A percentile compares a stretch with the other conserved stretches of the same genome.
phyloP scores from a whole-genome alignment of 2,113 vertebrate species.

The Gallinago jamesoni region DNA sequence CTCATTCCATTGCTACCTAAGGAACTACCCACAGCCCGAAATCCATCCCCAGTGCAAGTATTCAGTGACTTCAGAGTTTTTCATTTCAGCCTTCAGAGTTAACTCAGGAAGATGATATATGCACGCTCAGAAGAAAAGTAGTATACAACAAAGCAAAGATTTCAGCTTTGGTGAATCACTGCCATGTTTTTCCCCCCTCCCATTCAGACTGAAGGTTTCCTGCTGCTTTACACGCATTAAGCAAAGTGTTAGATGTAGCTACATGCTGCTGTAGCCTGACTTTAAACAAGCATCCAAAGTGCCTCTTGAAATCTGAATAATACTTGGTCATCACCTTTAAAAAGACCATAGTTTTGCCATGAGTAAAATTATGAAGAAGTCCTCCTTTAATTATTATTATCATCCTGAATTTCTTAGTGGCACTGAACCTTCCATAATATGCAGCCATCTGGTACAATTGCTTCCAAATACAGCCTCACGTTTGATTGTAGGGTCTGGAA shows the following conservation, averaged over 20 bases:
- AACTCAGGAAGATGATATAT: not conserved
- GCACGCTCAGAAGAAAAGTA: not conserved
- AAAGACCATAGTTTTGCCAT: not conserved
- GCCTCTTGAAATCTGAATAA: conserved; percentile 48
- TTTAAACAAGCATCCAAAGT: not conserved
- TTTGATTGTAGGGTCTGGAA: conserved; percentile 64
- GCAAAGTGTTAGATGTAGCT: not conserved
- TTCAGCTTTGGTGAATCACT: not conserved
- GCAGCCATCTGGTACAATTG: conserved; percentile 29
- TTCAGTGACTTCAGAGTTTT: not conserved
- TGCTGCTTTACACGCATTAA: not conserved
- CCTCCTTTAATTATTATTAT: conserved; percentile 8
- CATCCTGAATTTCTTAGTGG: conserved; percentile 14
- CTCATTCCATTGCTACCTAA: not conserved
- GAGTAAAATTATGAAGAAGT: conserved; percentile 39
- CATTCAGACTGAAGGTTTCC: not conserved
- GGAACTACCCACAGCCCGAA: not conserved
- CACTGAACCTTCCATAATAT: conserved; percentile 34
- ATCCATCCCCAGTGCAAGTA: not conserved
- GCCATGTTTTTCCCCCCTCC: not conserved
- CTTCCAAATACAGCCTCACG: conserved; percentile 37
- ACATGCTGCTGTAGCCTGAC: not conserved
- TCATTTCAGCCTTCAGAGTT: not conserved
- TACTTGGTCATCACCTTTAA: conserved; percentile 31
- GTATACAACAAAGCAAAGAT: not conserved